These are phyloP conservation scores for Numida meleagris DNA, from an alignment of 2,113 vertebrate species.

Conservation along the genomic window DNA sequence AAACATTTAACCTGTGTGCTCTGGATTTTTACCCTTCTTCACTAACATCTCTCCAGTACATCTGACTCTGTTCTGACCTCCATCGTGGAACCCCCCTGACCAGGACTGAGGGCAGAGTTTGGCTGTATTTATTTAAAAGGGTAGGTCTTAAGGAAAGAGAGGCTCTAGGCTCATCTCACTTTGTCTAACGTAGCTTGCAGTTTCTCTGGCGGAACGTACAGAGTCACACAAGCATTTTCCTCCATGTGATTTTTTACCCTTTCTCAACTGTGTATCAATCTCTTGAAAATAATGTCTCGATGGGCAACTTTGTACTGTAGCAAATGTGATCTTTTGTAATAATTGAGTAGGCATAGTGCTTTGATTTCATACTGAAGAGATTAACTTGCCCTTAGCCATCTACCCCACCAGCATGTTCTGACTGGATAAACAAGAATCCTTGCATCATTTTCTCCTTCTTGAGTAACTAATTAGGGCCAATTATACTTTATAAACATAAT, in stretches of 20 bases:
- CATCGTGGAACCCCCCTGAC: background rate
- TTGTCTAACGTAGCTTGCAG: background rate
- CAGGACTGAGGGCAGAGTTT: background rate
- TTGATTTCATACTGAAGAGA: background rate
- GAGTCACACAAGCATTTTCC: background rate
- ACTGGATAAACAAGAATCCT: slow-evolving; percentile 46
- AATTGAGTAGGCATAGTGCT: background rate
- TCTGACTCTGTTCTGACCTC: background rate
- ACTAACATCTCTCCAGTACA: background rate
- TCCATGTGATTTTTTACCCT: background rate
- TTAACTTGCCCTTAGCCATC: background rate
- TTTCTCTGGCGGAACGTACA: background rate
- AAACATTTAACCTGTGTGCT: background rate
- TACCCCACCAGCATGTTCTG: background rate
- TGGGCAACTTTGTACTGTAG: background rate
- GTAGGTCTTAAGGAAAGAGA: background rate
- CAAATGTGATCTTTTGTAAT: background rate
- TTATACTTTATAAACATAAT: slow-evolving; percentile 8
- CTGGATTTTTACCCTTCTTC: background rate
- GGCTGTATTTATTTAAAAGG: background rate
- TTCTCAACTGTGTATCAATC: background rate
- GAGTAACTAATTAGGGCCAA: slow-evolving; percentile 8
- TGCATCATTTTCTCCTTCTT: slow-evolving; percentile 23
- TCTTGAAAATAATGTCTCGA: background rate
- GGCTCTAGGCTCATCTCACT: background rate